Conservation (phyloP, 2,888 invertebrate species). For the Xanthorhoe spadicearia region DNA sequence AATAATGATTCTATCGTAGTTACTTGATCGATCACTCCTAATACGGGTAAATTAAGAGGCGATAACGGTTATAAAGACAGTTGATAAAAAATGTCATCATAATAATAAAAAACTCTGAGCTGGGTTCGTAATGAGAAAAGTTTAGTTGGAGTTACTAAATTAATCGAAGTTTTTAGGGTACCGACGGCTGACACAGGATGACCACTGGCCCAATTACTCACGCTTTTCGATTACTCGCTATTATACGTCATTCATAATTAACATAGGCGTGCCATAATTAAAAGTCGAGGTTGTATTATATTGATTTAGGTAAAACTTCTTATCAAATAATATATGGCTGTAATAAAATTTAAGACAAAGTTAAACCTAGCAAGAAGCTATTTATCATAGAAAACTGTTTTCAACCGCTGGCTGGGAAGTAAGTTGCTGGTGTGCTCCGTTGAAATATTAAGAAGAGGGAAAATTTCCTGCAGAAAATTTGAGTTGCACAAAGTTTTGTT, state of each 20-base stretch:
- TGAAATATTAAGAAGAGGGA: not conserved
- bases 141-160: conserved; percentile 59
- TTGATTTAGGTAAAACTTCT: not conserved
- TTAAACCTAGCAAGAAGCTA: not conserved
- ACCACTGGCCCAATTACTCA: conserved; percentile 48
- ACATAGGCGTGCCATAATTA: not conserved
- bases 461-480: not conserved
- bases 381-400: not conserved
- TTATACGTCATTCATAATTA: not conserved
- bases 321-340: not conserved
- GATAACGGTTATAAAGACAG: conserved; percentile 31
- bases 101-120: conserved; percentile 46
- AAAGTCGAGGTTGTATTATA: not conserved
- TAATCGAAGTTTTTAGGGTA: conserved; percentile 57
- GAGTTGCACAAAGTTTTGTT: not conserved
- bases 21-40: conserved; percentile 11
- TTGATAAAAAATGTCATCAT: conserved; percentile 51
- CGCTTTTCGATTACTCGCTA: conserved; percentile 27
- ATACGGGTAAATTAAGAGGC: conserved; percentile 24
- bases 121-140: conserved; percentile 63
- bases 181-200: conserved; percentile 41
- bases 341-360: not conserved
- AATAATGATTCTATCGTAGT: too few species aligned
- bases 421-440: not conserved
- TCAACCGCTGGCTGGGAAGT: not conserved